Evolutionary conservation across 2,113 vertebrate genomes (phyloP).

Genomic region (Eurypyga helias): DNA sequence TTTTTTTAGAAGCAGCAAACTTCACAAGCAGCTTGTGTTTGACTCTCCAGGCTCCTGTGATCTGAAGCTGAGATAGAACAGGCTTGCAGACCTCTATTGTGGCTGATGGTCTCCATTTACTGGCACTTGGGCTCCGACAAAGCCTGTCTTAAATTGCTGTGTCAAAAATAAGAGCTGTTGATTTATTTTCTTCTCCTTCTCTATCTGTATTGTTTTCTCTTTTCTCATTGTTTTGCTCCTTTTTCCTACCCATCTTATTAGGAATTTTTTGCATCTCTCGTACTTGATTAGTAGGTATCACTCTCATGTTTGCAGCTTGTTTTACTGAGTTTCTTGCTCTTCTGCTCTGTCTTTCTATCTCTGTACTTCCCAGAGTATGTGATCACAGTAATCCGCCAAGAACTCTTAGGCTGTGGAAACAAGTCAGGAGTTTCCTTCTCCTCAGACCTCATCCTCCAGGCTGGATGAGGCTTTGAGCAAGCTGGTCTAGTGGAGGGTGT

Average conservation of each 20-base stretch:
- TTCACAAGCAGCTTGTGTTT: neutral
- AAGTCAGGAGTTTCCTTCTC: neutral
- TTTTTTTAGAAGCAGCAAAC: neutral
- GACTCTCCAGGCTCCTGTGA: neutral
- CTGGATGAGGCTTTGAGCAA: too few relatives aligned
- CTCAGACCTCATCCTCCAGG: neutral
- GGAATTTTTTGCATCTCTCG: neutral
- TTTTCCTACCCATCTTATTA: neutral
- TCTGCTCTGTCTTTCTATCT: neutral
- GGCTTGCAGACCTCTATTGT: neutral
- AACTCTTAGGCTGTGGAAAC: neutral
- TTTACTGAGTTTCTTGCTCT: neutral
- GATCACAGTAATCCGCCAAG: neutral
- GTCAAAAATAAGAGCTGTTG: constrained; percentile 15
- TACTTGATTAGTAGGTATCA: neutral
- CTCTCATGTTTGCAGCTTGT: neutral
- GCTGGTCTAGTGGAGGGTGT: too few relatives aligned
- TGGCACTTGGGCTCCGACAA: neutral
- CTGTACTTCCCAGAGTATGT: neutral
- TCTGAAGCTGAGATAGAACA: neutral
- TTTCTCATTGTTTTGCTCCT: neutral
- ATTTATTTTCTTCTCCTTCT: neutral
- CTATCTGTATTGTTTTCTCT: neutral
- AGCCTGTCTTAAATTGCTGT: neutral
- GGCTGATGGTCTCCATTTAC: neutral